These are phyloP conservation scores for Stenoptilia bipunctidactyla DNA, from an alignment of 2,888 invertebrate species.

Conservation along the genomic window DNA sequence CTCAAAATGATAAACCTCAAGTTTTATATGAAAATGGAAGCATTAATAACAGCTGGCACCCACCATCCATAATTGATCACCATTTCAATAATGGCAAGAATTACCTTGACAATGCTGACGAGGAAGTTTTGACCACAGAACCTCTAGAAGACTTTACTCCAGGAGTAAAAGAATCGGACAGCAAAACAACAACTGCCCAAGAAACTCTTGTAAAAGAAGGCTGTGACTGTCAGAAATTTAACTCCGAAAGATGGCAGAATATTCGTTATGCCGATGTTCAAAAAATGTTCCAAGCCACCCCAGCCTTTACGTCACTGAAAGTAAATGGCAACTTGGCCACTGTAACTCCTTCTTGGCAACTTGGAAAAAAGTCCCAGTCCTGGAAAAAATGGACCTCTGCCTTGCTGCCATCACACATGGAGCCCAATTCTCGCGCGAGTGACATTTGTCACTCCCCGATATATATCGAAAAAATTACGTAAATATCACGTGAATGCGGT, in stretches of 20 bases:
- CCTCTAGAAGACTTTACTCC: constrained; percentile 6
- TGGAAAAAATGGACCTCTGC: constrained; percentile 10
- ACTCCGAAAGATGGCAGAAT: constrained; percentile 5
- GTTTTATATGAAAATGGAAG: too few species aligned
- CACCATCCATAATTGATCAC: background rate
- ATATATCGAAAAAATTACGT: too few species aligned
- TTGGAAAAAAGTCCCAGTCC: background rate
- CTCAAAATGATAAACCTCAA: too few species aligned
- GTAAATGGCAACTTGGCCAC: constrained; percentile 9
- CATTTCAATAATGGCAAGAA: too few species aligned
- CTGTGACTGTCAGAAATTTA: constrained; percentile 4
- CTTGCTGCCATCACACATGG: constrained; percentile 11
- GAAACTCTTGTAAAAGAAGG: constrained; percentile 3
- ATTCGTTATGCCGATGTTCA: constrained; percentile 12
- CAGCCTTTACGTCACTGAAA: constrained; percentile 12
- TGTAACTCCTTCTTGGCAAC: constrained; percentile 12
- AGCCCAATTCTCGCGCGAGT: too few species aligned
- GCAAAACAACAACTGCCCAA: constrained; percentile 3
- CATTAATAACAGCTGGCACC: background rate
- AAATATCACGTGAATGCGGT: too few species aligned
- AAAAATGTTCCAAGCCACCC: constrained; percentile 15
- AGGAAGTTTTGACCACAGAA: background rate
- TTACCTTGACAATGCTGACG: too few species aligned
- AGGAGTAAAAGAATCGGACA: constrained; percentile 3
- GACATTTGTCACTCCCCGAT: too few species aligned